phyloP scores from a whole-genome alignment of 2,113 vertebrate genomes.

The Ceyx margarethae region DNA sequence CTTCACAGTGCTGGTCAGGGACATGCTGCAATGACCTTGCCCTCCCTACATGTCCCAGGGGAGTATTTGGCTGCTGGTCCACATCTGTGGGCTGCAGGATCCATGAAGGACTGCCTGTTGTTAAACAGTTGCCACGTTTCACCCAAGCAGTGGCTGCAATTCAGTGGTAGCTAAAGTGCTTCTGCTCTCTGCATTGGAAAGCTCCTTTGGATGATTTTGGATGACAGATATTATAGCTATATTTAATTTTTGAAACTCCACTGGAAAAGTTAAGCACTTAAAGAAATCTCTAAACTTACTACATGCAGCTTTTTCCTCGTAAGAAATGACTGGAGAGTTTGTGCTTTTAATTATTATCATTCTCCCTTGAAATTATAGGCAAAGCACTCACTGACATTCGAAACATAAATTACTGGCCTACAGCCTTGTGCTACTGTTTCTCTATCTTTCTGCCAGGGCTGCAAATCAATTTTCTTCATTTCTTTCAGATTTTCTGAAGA shows the following conservation, averaged over 20 bases:
- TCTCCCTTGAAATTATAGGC: slow-evolving; percentile 79
- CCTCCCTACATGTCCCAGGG: background rate
- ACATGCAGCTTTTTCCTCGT: slow-evolving; percentile 66
- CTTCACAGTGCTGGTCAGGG: background rate
- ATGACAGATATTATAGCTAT: slow-evolving; percentile 43
- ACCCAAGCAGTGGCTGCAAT: background rate
- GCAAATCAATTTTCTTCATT: slow-evolving; percentile 81
- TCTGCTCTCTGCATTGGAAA: slow-evolving; percentile 13
- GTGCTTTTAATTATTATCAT: slow-evolving; percentile 83
- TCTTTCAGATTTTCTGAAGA: slow-evolving; percentile 77
- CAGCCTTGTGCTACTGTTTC: slow-evolving; percentile 79
- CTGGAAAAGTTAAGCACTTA: slow-evolving; percentile 76
- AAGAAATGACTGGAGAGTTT: slow-evolving; percentile 73
- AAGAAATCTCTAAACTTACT: slow-evolving; percentile 59
- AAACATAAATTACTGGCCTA: slow-evolving; percentile 83
- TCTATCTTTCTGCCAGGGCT: slow-evolving; percentile 72
- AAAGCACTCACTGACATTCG: slow-evolving; percentile 74
- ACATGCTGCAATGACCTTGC: background rate
- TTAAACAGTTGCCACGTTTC: background rate
- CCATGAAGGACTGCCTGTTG: background rate
- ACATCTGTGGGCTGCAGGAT: background rate
- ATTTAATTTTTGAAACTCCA: slow-evolving; percentile 67
- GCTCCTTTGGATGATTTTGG: background rate
- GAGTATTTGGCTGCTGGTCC: background rate
- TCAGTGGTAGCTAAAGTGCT: background rate